A percentile compares a stretch with the other conserved stretches of the same genome.
Evolutionary conservation across 2,888 invertebrate genomes (phyloP).

Genomic region (Drosophila longiperda): DNA sequence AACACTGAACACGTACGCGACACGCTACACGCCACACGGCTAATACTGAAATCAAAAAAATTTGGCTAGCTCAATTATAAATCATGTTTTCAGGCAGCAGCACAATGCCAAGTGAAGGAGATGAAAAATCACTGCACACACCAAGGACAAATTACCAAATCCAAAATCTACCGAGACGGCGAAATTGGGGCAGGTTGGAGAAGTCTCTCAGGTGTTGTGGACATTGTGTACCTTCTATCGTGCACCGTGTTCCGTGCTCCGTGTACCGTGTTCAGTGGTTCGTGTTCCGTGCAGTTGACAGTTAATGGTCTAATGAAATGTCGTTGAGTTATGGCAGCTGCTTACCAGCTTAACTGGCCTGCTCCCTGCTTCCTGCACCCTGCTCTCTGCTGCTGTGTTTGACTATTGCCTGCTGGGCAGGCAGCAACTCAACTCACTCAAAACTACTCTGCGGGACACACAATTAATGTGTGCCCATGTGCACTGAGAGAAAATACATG

Average conservation of each 20-base stretch:
- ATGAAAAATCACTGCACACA: conserved; percentile 8
- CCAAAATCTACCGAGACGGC: background rate
- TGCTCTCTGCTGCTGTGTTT: background rate
- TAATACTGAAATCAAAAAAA: conserved; percentile 24
- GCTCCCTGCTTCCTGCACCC: background rate
- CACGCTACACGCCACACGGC: background rate
- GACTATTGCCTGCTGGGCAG: background rate
- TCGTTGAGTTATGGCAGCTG: conserved; percentile 70
- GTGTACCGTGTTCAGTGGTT: background rate
- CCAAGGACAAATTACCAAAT: background rate
- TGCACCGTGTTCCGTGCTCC: conserved; percentile 2
- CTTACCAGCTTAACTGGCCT: conserved; percentile 51
- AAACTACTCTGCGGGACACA: conserved; percentile 36
- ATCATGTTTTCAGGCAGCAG: conserved; percentile 24
- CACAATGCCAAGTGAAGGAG: background rate
- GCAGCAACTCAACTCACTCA: conserved; percentile 29
- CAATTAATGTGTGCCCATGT: conserved; percentile 46
- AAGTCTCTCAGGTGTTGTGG: background rate
- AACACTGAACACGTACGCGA: background rate
- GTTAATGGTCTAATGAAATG: conserved; percentile 80
- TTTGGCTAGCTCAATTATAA: conserved; percentile 25
- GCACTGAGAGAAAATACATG: conserved; percentile 5
- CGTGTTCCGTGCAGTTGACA: conserved; percentile 65
- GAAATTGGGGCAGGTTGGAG: background rate
- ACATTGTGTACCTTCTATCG: background rate